A percentile compares a stretch with the other conserved stretches of the same genome.
Conservation (phyloP, 2,888 invertebrate species). For the Resseliella maxima region DNA sequence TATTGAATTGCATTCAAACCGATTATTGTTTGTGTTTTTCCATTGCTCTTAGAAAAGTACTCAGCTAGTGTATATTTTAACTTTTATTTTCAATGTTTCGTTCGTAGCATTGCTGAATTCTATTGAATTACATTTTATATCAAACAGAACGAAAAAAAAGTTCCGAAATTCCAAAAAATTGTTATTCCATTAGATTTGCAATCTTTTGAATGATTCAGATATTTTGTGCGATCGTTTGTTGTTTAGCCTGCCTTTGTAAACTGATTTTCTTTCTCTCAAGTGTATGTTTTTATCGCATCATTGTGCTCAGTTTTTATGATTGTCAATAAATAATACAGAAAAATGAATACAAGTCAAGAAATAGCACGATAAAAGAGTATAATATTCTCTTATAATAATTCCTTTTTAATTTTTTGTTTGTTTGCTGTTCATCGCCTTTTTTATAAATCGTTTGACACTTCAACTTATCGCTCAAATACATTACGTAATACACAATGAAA, state of each 20-base stretch:
- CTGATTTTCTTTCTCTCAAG: not conserved
- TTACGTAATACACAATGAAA: not conserved
- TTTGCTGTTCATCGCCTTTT: constrained; percentile 4
- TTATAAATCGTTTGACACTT: not conserved
- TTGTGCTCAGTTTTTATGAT: constrained; percentile 25
- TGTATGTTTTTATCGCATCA: not conserved
- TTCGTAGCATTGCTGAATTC: not conserved
- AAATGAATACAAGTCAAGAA: not conserved
- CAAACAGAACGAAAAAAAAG: no score
- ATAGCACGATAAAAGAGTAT: not conserved
- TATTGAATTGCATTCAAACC: not conserved
- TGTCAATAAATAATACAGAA: not conserved
- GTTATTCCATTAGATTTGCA: not conserved
- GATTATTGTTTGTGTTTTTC: no score
- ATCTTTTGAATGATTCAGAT: not conserved
- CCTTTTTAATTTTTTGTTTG: not conserved
- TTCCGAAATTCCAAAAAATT: not conserved
- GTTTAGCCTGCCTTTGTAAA: not conserved
- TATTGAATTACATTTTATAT: not conserved
- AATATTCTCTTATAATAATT: not conserved
- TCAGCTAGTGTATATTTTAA: no score
- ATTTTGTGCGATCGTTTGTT: not conserved
- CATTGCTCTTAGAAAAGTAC: no score
- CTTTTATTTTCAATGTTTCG: no score
- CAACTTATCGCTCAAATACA: not conserved